A percentile compares a stretch with the other conserved stretches of the same genome.
Conservation (phyloP, 2,888 invertebrate genomes). For the Thelaira solivaga region DNA sequence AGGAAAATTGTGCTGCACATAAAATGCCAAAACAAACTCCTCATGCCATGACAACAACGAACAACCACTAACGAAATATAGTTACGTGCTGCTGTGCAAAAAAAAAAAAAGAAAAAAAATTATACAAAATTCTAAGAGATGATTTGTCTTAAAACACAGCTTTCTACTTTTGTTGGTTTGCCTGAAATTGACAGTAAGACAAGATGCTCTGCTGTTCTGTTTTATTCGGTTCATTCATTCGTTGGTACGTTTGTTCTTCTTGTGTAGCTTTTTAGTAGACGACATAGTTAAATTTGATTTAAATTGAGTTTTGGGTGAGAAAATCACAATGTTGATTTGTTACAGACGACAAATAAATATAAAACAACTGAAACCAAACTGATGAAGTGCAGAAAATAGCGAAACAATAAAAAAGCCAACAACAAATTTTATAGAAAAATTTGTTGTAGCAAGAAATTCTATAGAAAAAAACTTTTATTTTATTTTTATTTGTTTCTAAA, state of each 20-base stretch:
- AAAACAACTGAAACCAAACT: conserved; percentile 26
- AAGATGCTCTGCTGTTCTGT: too few relatives aligned
- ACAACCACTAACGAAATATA: not conserved
- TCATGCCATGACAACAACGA: not conserved
- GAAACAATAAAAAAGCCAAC: conserved; percentile 22
- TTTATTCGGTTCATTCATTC: too few relatives aligned
- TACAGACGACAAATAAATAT: conserved; percentile 56
- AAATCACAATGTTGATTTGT: conserved; percentile 62
- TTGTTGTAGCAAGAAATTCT: not conserved
- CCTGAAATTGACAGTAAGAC: conserved; percentile 41
- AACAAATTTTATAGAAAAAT: conserved; percentile 9
- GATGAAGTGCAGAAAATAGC: conserved; percentile 18
- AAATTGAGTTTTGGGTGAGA: conserved; percentile 61
- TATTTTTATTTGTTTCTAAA: not conserved
- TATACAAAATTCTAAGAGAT: not conserved
- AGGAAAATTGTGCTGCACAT: not conserved
- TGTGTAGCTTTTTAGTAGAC: conserved; percentile 10
- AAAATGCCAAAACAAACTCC: conserved; percentile 15
- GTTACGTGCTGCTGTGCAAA: conserved; percentile 28
- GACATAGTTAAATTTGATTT: conserved; percentile 62
- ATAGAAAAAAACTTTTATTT: not conserved
- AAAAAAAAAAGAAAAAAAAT: not conserved
- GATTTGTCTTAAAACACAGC: conserved; percentile 28
- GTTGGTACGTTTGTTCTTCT: too few relatives aligned
- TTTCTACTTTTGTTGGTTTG: conserved; percentile 18